Percentiles rank a stretch among this genome's conserved stretches.
Evolutionary conservation across 2,113 vertebrate genomes (phyloP).

Genomic region (Sylvilagus bachmani): DNA sequence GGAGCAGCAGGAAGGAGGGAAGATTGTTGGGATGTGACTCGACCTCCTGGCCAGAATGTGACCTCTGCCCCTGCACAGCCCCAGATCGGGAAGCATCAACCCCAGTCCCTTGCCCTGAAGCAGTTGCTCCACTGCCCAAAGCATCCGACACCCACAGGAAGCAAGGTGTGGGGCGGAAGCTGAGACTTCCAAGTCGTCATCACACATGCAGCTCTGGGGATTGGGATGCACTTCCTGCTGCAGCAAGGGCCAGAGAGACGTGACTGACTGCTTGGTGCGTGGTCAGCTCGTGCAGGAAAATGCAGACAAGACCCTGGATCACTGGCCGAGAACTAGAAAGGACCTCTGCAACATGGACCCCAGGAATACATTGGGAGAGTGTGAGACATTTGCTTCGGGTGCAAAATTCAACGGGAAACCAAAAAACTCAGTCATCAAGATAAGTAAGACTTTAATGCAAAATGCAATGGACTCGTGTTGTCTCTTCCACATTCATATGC

Average conservation of each 20-base stretch:
- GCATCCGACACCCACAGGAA: not conserved
- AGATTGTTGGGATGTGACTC: not conserved
- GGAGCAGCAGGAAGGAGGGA: not conserved
- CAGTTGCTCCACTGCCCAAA: not conserved
- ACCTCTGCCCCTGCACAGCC: not conserved
- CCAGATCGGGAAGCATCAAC: not conserved
- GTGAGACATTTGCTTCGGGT: not conserved
- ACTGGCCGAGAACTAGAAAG: not conserved
- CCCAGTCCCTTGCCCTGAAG: not conserved
- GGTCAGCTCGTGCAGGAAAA: not conserved
- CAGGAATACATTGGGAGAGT: not conserved
- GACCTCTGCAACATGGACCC: not conserved
- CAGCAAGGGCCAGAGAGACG: too few species aligned
- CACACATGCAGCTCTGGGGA: not conserved
- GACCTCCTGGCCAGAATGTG: not conserved
- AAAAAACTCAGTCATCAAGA: not conserved
- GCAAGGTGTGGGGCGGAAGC: not conserved
- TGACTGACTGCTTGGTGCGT: not conserved
- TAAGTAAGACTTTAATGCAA: not conserved
- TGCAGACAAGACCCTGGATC: too few species aligned
- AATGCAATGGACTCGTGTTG: not conserved
- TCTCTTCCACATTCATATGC: not conserved
- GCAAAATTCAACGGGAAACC: not conserved
- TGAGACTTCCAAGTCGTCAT: not conserved
- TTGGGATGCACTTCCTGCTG: not conserved